Evolutionary conservation across 2,797 vertebrate species (phyloP), one percentile per base, ranked within the genome.

Genomic region (Pyrocephalus nanus): DNA sequence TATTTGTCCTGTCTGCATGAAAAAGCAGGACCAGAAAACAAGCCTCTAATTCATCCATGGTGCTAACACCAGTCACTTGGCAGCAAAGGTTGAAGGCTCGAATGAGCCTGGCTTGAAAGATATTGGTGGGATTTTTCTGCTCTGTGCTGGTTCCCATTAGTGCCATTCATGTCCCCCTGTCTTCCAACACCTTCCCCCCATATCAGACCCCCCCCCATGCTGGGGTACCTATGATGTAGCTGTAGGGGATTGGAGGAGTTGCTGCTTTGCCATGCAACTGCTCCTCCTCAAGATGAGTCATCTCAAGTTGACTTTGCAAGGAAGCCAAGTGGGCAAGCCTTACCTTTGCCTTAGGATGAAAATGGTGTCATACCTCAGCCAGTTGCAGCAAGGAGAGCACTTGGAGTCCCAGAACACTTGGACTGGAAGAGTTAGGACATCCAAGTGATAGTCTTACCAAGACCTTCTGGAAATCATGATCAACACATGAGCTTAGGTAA

Each of bases 1-100:
- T 86, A 90, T 93, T 95, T 91, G 66, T 92, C 62, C 90, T 95
- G 95, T 83, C 85, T 86, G 76, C 85, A 65, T 86, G 90, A 93
- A 94, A 84, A 94, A 95, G 57, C 92, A 92, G 62, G 47, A 69
- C 79, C 27, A 27, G 40, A 95, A 95, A 88, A 90, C 73, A 88
- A 93, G 58, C 58, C 73, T 80, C 57, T 94, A 93, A 86, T 80
- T 96, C 88, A 95, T 55, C 50, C 1, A 0, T 1, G 2, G 40
- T 60, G 34, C 79, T 86, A 86, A 75, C 75, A 61, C 57, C 5
- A 2, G 69, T 54, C 76, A 65, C 81, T 73, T 69, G 85, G 54
- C 72, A 77, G 47, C 0, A 0, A 78, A 90, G 65, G 48, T 13
- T 7, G 2, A 70, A 76, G 69, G 53, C 57, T 82, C 8, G 45